Base-by-base conservation (phyloP, 2,888 invertebrate species). In the Cerastoderma edule region DNA sequence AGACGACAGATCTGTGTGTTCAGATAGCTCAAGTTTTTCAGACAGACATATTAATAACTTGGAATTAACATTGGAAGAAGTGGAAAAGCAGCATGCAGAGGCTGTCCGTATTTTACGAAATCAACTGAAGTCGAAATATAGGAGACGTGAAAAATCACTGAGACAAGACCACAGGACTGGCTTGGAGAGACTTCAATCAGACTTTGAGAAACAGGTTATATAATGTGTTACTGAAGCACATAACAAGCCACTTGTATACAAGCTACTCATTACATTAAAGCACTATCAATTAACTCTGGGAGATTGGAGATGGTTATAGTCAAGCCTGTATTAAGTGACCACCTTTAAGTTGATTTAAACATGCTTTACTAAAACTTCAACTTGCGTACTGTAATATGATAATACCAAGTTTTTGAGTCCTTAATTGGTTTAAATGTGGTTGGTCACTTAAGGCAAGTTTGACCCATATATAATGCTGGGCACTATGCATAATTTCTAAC, bases 51-150 rank as follows among this genome's bases (percentile, higher is more conserved):
- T 83, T 19, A 73, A 78, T 53, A 75, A 78, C 13, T 33, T 85
- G 27, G 83, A 86, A 68, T 24, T 72, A 4, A 83, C 85, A 79
- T 63, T 85, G 19, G 75, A 77, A 46, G 83, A 85, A 60, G 86
- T 85, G 2, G 85, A 84, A 57, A 77, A 75, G 56, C 80, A 85
- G 63, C 87, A 84, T 73, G 53, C 77, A 2, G 82, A 84, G 30
- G 89, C 90, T 13, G 85, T 90, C 5, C 85, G 88, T 46, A 81
- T 75, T 16, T 81, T 90, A 32, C 82, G 88, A 56, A 77, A 87
- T 35, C 87, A 89, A 69, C 71, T 89, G 33, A 68, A 75, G 60
- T 46, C 68, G 44, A 86, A 89, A 70, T 81, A 83, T 67, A 76
- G 78, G 6, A 56, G 75, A 39, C 72, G 82, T 30, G 83, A 81